Evolutionary conservation across 2,797 vertebrate species (phyloP), one percentile per base, ranked within the genome.

Genomic region (Halcyon chelicuti): DNA sequence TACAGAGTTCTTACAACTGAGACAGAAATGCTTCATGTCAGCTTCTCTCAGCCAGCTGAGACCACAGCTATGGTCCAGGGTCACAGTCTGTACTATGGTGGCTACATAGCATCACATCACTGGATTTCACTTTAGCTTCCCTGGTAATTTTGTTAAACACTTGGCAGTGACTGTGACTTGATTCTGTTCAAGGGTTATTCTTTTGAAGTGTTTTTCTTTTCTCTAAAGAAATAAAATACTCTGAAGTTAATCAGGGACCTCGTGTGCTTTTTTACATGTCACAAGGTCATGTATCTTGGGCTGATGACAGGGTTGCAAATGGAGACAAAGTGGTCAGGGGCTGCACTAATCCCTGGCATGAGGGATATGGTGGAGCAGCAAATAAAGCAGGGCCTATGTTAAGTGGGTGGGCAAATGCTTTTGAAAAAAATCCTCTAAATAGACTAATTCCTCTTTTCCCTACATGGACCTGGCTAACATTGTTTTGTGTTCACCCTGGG

Each of bases 381-480:
- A 91, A 91, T 90, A 94, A 95, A 94, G 63, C 71, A 71, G 47
- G 73, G 60, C 47, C 91, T 94, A 15, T 88, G 76, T 91, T 94
- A 86, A 94, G 88, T 94, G 90, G 61, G 76, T 93, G 95, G 89
- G 87, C 79, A 94, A 96, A 91, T 14, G 60, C 82, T 95, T 96
- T 68, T 66, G 62, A 88, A 94, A 94, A 95, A 93, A 55, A 51
- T 62, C 76, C 31, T 57, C 44, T 79, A 75, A 78, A 88, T 49
- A 86, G 61, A 21, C 62, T 76, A 77, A 75, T 86, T 88, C 66
- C 61, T 72, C 62, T 90, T 96, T 83, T 84, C 47, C 82, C 73
- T 78, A 0, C 21, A 5, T n/a, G 35, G 66, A 84, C 76, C 22
- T 52, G 42, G 44, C 14, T 72, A 63, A 52, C 28, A 49, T 2